A percentile compares a stretch with the other conserved stretches of the same genome.
Evolutionary conservation across 1,140 invertebrate species (phyloP).

Genomic region (Papilio helenus): DNA sequence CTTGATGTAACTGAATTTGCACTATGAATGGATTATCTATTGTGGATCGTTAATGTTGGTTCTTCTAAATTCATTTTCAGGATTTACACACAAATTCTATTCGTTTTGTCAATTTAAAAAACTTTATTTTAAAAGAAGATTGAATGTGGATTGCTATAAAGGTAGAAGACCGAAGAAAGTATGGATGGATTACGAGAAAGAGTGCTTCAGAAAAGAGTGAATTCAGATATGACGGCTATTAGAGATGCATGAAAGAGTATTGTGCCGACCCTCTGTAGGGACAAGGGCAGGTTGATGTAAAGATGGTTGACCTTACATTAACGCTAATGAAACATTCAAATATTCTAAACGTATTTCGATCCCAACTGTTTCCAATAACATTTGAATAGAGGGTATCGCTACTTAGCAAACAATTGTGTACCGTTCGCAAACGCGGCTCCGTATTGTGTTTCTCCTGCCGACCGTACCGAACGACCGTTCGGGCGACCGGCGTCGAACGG

Average conservation of each 20-base stretch:
- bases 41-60: conserved; percentile 65
- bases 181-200: too few species aligned
- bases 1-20: conserved; percentile 62
- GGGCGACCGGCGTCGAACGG: conserved; percentile 25
- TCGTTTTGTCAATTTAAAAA: too few species aligned
- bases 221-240: too few species aligned
- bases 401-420: conserved; percentile 12
- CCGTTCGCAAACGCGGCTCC: conserved; percentile 4
- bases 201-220: too few species aligned
- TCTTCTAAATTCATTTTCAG: conserved; percentile 49
- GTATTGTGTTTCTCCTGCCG: conserved; percentile 28
- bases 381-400: conserved; percentile 32
- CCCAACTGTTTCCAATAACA: conserved; percentile 31
- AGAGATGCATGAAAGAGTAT: too few species aligned
- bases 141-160: too few species aligned
- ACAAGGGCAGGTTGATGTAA: neutral
- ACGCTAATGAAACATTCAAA: conserved; percentile 14
- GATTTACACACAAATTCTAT: too few species aligned
- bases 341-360: conserved; percentile 18
- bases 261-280: too few species aligned
- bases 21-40: conserved; percentile 58
- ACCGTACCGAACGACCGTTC: conserved; percentile 28
- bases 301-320: neutral
- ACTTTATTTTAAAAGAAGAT: neutral
- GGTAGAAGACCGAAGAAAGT: too few species aligned